Base-by-base conservation (phyloP, 2,888 invertebrate genomes). In the Apodemia zela region DNA sequence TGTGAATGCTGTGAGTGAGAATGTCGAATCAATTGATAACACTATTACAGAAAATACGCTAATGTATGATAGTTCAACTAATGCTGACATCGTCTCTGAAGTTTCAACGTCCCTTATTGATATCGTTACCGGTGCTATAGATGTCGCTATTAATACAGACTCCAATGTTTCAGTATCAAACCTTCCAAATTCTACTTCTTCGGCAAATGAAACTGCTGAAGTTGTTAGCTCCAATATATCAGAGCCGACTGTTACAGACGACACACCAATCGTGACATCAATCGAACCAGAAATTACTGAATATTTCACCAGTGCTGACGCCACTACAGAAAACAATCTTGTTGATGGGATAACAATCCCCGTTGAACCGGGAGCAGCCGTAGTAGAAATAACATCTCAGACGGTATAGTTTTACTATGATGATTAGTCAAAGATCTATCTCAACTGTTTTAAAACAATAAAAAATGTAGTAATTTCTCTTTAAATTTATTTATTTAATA, bases 371-470 rank as follows among this genome's bases (percentile, higher is more conserved):
- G 87, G 84, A 51, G 88, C 89, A 21, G 71, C 80, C 17, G 73
- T 89, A 17, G 72, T 89, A 63, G 86, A 88, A 67, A 77, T 88
- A 63, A 77, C 76, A 47, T 69, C 76, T 62, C 88, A 88, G 70
- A 80, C 68, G 80, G 61, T 57, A 29, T 17, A 45, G 6, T n/a
- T 21, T 17, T 51, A 13, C 2, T 35, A 45, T 13, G 29, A 29
- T 11, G 25, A 10, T 15, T 54, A 25, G 25, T 6, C 13, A 54
- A 11, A 5, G 15, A 15, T 21, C 11, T 5, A 11, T 25, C 3
- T 13, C 2, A 42, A 15, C 4, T 15, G 15, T 42, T 25, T 21
- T 15, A 17, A 54, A 11, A 25, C 7, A 51, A 51, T 51, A 3
- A 51, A 54, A 54, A 54, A 54, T 25, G 25, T 42, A 42, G 42